Base-by-base conservation (phyloP, 2,888 invertebrate species). In the Lomographa bimaculata region DNA sequence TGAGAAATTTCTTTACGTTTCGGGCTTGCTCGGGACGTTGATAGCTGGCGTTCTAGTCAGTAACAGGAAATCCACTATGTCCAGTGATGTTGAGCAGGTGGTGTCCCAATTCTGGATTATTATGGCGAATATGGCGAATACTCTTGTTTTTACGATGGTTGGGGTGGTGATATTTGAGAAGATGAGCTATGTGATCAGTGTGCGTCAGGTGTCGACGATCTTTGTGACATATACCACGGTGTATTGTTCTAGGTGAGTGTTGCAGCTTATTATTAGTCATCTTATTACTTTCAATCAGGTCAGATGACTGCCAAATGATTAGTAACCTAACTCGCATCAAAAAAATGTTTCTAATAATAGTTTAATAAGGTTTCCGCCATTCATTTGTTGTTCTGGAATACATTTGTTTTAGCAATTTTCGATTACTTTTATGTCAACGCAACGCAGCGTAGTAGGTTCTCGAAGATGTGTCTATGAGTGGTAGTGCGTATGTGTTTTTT, bases 111-210 rank as follows among this genome's bases (percentile, higher is more conserved):
- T 83, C 40, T 89, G 87, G 86, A 54, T 45, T 7, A 78, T 89
- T 23, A 11, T 82, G 36, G 69, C 76, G 0, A 76, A 83, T 40
- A 58, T 69, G 3, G 77, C 79, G 2, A 92, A 92, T 53, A 91
- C 91, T 0, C 60, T 92, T 5, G 84, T 93, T 19, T 92, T 92
- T 46, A 89, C 92, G 0, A 86, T 92, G 63, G 90, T 91, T 0
- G 92, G 93, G 0, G 90, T 92, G 6, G 90, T 92, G 17, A 91
- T 92, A 10, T 86, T 91, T 23, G 90, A 91, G 53, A 90, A 77
- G 44, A 71, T 89, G 7, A 79, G 80, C 20, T 71, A 84, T 29
- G 79, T 90, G 5, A 73, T 89, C 10, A 77, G 66, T 19, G 76
- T 81, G 5, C 55, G 79, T 3, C 85, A 85, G 44, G 64, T 83